Percentiles rank a stretch among this genome's conserved stretches.
These are phyloP conservation scores for Oreochromis tanganicae DNA, from an alignment of 2,113 vertebrate genomes.

Conservation along the genomic window DNA sequence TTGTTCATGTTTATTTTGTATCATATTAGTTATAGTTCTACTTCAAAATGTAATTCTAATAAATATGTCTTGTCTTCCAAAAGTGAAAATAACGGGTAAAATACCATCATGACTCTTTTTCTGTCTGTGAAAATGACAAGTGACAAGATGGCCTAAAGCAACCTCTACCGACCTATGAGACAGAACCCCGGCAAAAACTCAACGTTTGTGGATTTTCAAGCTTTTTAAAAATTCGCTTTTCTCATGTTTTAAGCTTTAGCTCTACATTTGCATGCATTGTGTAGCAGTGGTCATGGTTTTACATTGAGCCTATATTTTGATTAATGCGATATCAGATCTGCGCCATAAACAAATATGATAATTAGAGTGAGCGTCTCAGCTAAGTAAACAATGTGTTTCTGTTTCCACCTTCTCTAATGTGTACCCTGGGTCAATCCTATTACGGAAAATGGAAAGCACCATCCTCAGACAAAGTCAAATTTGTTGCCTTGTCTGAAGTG, in stretches of 20 bases:
- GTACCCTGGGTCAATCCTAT: neutral
- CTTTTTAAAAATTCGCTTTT: neutral
- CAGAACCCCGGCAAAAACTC: neutral
- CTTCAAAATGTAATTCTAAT: neutral
- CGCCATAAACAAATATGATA: neutral
- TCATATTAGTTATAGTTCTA: neutral
- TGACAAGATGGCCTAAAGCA: neutral
- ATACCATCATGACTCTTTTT: neutral
- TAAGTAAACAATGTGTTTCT: neutral
- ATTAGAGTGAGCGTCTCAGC: neutral
- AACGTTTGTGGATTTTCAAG: neutral
- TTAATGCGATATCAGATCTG: neutral
- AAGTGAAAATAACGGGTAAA: neutral
- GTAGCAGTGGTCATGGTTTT: neutral
- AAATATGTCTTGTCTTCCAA: neutral
- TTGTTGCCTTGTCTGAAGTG: neutral
- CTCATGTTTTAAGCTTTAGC: neutral
- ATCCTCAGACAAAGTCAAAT: constrained; percentile 11
- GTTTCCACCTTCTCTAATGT: neutral
- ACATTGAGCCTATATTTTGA: neutral
- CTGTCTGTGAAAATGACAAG: neutral
- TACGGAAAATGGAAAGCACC: neutral
- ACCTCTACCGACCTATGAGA: neutral
- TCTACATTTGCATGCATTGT: no score
- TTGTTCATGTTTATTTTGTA: neutral